Percentiles rank a stretch among this genome's conserved stretches.
phyloP scores from a whole-genome alignment of 2,797 vertebrate genomes.

The Hoplostethus mediterraneus region DNA sequence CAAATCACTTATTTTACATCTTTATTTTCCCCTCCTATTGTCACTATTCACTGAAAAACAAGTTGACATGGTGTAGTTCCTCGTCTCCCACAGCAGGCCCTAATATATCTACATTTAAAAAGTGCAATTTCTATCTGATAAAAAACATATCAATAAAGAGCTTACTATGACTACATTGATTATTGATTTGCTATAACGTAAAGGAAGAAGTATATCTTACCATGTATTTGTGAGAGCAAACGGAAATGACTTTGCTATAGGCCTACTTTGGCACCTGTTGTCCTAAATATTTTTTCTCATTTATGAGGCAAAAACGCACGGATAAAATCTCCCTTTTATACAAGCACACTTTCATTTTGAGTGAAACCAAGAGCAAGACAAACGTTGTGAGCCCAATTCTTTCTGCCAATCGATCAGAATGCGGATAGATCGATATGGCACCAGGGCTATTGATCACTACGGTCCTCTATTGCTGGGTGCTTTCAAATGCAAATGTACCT shows the following conservation, averaged over 20 bases:
- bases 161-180: constrained; percentile 34
- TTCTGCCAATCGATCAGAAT: constrained; percentile 81
- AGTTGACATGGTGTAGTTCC: not conserved
- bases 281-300: constrained; percentile 34
- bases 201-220: not conserved
- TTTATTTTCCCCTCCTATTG: not conserved
- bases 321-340: constrained; percentile 21
- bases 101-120: not conserved
- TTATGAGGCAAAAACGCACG: not conserved
- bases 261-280: constrained; percentile 64
- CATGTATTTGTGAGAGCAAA: not conserved
- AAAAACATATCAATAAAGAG: constrained; percentile 1
- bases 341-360: constrained; percentile 49
- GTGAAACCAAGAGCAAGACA: constrained; percentile 60
- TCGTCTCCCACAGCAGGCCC: not conserved
- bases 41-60: not conserved
- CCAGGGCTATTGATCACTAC: constrained; percentile 82
- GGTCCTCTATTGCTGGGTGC: constrained; percentile 76
- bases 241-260: not conserved
- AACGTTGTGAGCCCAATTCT: constrained; percentile 72
- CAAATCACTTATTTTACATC: no score
- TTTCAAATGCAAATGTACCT: constrained; percentile 84
- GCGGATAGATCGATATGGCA: constrained; percentile 83
- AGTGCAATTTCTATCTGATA: not conserved
- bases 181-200: constrained; percentile 35